Base-by-base conservation (phyloP, 2,888 invertebrate species). In the Drepana falcataria region DNA sequence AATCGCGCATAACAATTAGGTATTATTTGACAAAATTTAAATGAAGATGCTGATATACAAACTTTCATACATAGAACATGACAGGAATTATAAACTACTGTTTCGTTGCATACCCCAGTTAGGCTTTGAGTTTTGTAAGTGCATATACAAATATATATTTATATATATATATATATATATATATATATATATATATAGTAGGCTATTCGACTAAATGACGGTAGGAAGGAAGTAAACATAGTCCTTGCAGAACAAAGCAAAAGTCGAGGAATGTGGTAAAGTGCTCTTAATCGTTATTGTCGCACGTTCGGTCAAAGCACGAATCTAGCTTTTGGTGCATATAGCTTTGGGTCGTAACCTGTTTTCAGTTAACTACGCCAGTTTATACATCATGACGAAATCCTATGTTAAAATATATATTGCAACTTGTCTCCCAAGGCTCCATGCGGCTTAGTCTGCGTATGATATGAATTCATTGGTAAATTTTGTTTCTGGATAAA, bases 1-100 rank as follows among this genome's bases (percentile, higher is more conserved):
- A 73, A 77, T 71, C 66, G 59, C 63, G 71, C 68, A 77, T 75
- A 70, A 78, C 69, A 76, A 78, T 74, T 68, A 67, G 61, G 63
- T 64, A 68, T 71, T 71, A 71, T 72, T 71, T 59, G 63, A 58
- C 62, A 61, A 72, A 73, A 66, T 73, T 67, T 72, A 53, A 66
- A 73, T 64, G 62, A 65, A 55, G 48, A 61, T 60, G 59, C 53
- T 59, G 59, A 59, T 63, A 59, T 60, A 9, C 44, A 21, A 21
- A 21, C 1, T 9, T 44, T 9, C 55, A 57, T 55, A 60, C 53
- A 54, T 57, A 56, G 61, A 57, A 55, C 52, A 52, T 54, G 51
- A 33, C 48, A 55, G 54, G 53, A 56, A 65, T 9, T 7, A 9
- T 44, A 4, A 2, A 44, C 9, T 44, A 57, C 59, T 48, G 61